These are phyloP conservation scores for Neopelma chrysocephalum DNA, from an alignment of 2,797 vertebrate species.

Conservation along the genomic window DNA sequence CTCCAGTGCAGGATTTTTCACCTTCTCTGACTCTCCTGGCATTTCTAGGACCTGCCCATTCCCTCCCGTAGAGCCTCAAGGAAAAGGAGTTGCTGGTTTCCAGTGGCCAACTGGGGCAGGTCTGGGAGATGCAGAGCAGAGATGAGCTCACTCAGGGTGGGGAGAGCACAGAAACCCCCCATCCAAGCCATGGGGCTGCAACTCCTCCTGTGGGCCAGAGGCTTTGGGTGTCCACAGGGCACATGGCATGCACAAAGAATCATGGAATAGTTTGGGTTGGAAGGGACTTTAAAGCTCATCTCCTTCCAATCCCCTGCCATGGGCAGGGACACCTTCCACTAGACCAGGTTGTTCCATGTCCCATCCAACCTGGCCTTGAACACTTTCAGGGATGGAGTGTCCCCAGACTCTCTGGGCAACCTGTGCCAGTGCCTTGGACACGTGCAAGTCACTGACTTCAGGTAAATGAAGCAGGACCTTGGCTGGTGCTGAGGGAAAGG, in stretches of 20 bases:
- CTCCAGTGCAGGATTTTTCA: not conserved
- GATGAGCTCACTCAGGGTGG: not conserved
- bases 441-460: not conserved
- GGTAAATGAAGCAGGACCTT: not conserved
- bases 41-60: not conserved
- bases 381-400: not conserved
- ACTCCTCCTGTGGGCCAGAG: not conserved
- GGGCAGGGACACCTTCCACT: not conserved
- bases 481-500: not conserved
- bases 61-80: not conserved
- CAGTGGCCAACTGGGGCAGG: not conserved
- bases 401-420: not conserved
- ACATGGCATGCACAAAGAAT: fast-evolving
- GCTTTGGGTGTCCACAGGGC: not conserved
- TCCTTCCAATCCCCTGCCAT: not conserved
- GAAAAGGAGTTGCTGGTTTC: not conserved
- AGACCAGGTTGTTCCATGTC: not conserved
- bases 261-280: not conserved
- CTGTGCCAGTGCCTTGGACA: not conserved
- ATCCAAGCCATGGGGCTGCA: not conserved
- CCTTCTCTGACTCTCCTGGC: not conserved
- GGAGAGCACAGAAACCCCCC: fast-evolving
- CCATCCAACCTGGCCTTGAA: not conserved
- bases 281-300: not conserved
- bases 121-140: not conserved